Base-by-base conservation (phyloP, 2,113 vertebrate genomes). In the Sphyrna mokarran region DNA sequence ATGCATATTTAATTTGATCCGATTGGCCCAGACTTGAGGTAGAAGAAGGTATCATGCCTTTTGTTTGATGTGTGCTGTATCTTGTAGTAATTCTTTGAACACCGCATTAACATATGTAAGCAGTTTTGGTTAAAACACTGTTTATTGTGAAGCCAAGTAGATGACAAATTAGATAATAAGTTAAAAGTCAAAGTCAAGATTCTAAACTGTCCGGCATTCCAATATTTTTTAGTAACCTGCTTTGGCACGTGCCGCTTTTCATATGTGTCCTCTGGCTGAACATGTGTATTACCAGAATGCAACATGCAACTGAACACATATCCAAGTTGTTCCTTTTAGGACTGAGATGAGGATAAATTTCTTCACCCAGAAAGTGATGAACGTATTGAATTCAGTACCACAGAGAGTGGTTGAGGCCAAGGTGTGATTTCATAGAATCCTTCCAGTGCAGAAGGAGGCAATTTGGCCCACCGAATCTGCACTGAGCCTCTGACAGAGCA, bases 141-240 rank as follows among this genome's bases (percentile, higher is more conserved):
- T 61, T 8, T 68, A n/a, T 94, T 94, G 7, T 68, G 69, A 43
- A 94, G 91, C 91, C 91, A 94, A 94, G 20, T 69, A 70, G 10
- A 70, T 37, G 63, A 43, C 91, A 70, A 94, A 94, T 94, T 40
- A 70, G 63, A 94, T 94, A 94, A 69, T 40, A 94, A 72, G 33
- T 72, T 40, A 72, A 95, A 13, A 14, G 13, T 13, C 11, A 48
- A 48, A 76, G 13, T 95, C 68, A 72, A 54, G 26, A 54, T 95
- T 95, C 94, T 9, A 10, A 95, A 70, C 69, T 76, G 69, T 95
- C 68, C 69, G 33, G 58, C 87, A 90, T 90, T 90, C 87, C 87
- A 33, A 61, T 54, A 90, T 90, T 90, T 90, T 90, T 90, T 63
- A 90, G 26, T 90, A 90, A 90, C 48, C 48, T 90, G 87, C 86